phyloP scores from a whole-genome alignment of 2,113 vertebrate species.

The Calonectris borealis region DNA sequence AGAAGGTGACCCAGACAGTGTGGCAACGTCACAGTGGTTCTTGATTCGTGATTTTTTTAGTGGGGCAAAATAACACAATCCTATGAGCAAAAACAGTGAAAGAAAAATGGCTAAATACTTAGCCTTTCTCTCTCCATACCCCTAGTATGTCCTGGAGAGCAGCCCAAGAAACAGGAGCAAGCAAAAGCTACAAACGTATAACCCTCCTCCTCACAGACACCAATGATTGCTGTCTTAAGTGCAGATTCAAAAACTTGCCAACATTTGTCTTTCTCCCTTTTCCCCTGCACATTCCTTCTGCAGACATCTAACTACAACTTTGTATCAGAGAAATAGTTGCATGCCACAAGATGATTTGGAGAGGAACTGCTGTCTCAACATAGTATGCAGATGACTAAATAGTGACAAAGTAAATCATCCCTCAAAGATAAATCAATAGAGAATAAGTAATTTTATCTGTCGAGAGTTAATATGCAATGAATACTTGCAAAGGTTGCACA shows the following conservation, averaged over 20 bases:
- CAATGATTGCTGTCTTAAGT: background rate
- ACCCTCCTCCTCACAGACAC: background rate
- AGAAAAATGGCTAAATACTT: background rate
- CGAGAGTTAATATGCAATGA: slow-evolving; percentile 36
- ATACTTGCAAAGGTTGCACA: slow-evolving; percentile 32
- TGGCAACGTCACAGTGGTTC: background rate
- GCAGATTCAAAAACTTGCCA: background rate
- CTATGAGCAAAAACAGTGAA: background rate
- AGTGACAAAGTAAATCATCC: slow-evolving; percentile 44
- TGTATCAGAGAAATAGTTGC: background rate
- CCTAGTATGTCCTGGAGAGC: background rate
- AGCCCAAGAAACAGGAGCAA: background rate
- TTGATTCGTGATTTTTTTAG: background rate
- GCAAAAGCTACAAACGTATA: background rate
- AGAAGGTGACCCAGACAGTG: slow-evolving; percentile 27
- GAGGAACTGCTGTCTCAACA: background rate
- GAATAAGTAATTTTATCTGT: slow-evolving; percentile 46
- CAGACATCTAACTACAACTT: background rate
- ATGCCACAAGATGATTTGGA: background rate
- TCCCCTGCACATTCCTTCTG: background rate
- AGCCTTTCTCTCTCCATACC: background rate
- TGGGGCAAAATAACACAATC: background rate
- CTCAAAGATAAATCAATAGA: slow-evolving; percentile 29
- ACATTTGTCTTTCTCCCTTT: background rate
- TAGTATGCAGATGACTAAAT: background rate